Conservation (phyloP, 2,888 invertebrate species). For the Drosophila nr. fundita region DNA sequence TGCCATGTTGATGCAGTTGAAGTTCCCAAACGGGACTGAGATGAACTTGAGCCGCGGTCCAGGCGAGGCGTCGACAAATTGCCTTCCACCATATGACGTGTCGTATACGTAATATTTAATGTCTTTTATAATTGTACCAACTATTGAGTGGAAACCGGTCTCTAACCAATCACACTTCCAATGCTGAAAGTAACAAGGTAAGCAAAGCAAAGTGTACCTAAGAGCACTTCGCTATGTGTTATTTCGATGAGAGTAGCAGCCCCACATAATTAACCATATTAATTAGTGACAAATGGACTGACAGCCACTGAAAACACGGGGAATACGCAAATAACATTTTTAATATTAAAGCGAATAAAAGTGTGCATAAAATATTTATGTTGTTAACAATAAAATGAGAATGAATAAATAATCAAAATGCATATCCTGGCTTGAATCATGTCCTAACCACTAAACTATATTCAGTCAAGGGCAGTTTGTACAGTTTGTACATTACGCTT, state of each 20-base stretch:
- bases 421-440: too few species aligned
- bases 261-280: slow-evolving; percentile 32
- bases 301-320: background rate
- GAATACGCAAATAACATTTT: background rate
- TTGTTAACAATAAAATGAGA: too few species aligned
- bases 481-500: background rate
- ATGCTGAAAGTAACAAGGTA: slow-evolving; percentile 18
- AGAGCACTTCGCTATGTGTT: slow-evolving; percentile 25
- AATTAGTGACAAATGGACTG: slow-evolving; percentile 34
- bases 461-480: background rate
- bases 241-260: slow-evolving; percentile 6
- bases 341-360: background rate
- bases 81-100: slow-evolving; percentile 37
- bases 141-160: slow-evolving; percentile 54
- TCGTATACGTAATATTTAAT: background rate
- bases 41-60: slow-evolving; percentile 49
- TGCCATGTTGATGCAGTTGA: slow-evolving; percentile 75
- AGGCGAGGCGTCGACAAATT: slow-evolving; percentile 37
- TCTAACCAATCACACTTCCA: slow-evolving; percentile 6
- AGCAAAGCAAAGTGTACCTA: slow-evolving; percentile 4
- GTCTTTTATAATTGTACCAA: slow-evolving; percentile 31
- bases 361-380: background rate
- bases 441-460: background rate
- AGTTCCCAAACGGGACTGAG: slow-evolving; percentile 80
- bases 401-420: background rate